These are phyloP conservation scores for Adrianichthys oophorus DNA, from an alignment of 2,797 vertebrate species.

Conservation along the genomic window DNA sequence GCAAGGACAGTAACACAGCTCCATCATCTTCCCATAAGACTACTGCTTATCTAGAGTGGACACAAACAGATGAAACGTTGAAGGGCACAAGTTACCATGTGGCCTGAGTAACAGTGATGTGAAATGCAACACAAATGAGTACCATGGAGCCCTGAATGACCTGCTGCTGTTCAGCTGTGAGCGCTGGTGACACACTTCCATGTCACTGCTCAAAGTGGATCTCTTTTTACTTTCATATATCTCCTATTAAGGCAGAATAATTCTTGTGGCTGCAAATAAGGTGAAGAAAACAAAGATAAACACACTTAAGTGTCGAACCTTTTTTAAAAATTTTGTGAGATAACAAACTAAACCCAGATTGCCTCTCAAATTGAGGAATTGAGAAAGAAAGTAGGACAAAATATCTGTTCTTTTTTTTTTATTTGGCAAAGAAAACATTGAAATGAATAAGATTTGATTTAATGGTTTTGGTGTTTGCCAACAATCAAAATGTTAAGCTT, in stretches of 20 bases:
- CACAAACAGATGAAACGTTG: background rate
- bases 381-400: constrained; percentile 11
- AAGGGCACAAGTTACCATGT: background rate
- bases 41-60: background rate
- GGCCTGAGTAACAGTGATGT: constrained; percentile 12
- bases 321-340: constrained; percentile 8
- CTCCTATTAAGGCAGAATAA: background rate
- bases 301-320: constrained; percentile 6
- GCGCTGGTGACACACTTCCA: constrained; percentile 2
- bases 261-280: constrained; percentile 6
- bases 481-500: constrained; percentile 27
- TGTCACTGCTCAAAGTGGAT: constrained; percentile 2
- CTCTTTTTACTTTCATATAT: background rate
- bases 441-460: constrained; percentile 33
- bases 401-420: constrained; percentile 19
- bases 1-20: no score
- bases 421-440: constrained; percentile 16
- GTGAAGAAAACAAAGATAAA: constrained; percentile 6
- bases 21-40: no score
- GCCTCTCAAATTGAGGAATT: constrained; percentile 21
- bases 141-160: constrained; percentile 25
- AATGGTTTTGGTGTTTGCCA: constrained; percentile 28
- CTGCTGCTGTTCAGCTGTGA: background rate
- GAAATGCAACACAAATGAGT: constrained; percentile 8
- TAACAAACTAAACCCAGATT: constrained; percentile 20